These are phyloP conservation scores for Sebastes glaucus DNA, from an alignment of 2,797 vertebrate species.

Conservation along the genomic window DNA sequence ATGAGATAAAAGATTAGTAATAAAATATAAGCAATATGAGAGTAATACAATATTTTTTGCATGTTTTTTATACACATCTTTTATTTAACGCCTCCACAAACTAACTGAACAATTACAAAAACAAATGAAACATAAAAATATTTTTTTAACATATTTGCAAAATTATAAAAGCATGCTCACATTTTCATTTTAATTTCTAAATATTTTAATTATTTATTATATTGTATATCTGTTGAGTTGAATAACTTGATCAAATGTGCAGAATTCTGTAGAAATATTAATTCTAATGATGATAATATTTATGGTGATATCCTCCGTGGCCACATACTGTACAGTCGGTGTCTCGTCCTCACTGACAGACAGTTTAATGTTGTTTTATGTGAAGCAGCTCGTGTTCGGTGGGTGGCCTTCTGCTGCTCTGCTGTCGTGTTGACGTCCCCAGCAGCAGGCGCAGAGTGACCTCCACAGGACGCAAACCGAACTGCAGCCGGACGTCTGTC, in stretches of 20 bases:
- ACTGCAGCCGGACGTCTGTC: conserved; percentile 36
- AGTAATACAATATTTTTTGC: neutral
- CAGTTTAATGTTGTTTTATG: neutral
- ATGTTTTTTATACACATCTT: neutral
- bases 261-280: neutral
- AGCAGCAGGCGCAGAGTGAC: conserved; percentile 68
- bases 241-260: neutral
- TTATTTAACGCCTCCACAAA: neutral
- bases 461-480: conserved; percentile 63
- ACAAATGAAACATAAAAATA: neutral
- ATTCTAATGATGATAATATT: conserved; percentile 9
- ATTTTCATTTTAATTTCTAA: neutral
- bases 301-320: neutral
- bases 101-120: neutral
- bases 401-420: conserved; percentile 14
- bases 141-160: neutral
- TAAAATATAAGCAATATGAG: too few relatives aligned
- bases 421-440: neutral
- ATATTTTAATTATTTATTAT: neutral
- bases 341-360: conserved; percentile 20
- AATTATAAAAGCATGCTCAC: neutral
- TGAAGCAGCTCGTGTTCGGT: conserved; percentile 7
- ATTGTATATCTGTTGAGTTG: neutral
- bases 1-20: too few relatives aligned
- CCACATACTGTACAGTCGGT: conserved; percentile 9